phyloP scores from a whole-genome alignment of 2,113 vertebrate species.

The Empidonax alnorum region DNA sequence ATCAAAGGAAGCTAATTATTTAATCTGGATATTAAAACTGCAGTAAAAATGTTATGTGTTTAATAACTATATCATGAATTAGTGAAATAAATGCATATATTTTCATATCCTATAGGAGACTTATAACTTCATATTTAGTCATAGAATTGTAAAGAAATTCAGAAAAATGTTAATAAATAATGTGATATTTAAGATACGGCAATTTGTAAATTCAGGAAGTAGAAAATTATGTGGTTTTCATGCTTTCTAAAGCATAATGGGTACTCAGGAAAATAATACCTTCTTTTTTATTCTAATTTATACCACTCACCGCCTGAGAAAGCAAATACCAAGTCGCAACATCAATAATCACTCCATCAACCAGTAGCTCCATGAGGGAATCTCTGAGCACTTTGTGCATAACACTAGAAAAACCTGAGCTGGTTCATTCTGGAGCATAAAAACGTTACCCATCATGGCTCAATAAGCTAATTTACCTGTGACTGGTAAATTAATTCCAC shows the following conservation, averaged over 20 bases:
- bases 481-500: background rate
- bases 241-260: background rate
- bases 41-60: background rate
- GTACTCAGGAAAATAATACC: background rate
- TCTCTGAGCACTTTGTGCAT: background rate
- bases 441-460: accelerated
- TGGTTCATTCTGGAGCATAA: background rate
- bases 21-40: background rate
- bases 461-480: background rate
- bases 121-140: background rate
- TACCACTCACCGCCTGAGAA: background rate
- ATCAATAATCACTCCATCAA: background rate
- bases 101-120: background rate
- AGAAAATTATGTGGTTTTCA: background rate
- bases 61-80: background rate
- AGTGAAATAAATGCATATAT: background rate
- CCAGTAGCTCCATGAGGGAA: background rate
- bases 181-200: background rate
- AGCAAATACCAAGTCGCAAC: background rate
- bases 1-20: background rate
- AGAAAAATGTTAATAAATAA: background rate
- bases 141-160: background rate
- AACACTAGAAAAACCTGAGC: background rate
- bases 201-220: background rate
- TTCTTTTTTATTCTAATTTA: background rate